A percentile compares a stretch with the other conserved stretches of the same genome.
These are phyloP conservation scores for Lamprologus lemairii DNA, from an alignment of 2,113 vertebrate genomes.

Conservation along the genomic window DNA sequence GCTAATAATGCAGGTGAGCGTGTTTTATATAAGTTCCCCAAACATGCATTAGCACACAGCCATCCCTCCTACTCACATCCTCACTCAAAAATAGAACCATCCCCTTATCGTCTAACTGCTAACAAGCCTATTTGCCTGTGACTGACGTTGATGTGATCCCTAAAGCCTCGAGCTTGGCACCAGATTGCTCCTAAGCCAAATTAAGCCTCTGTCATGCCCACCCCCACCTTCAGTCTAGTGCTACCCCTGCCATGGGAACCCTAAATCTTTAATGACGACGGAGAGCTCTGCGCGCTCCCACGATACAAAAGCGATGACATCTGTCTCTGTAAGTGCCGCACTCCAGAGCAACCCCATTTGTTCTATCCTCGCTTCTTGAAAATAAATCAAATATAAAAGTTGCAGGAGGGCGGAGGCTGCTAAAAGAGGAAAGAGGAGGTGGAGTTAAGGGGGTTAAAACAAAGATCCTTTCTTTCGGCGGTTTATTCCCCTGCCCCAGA, in stretches of 20 bases:
- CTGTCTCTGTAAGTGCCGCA: constrained; percentile 68
- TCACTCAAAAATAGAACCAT: constrained; percentile 60
- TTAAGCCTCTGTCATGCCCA: constrained; percentile 70
- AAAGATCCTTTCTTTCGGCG: constrained; percentile 59
- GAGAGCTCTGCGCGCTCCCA: constrained; percentile 56
- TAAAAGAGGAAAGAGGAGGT: constrained; percentile 40
- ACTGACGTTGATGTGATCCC: constrained; percentile 70
- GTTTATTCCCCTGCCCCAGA: constrained; percentile 39
- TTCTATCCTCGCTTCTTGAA: constrained; percentile 63
- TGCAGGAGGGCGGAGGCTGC: constrained; percentile 25
- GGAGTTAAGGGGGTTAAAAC: constrained; percentile 52
- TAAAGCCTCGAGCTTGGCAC: constrained; percentile 67
- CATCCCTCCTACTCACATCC: constrained; percentile 20
- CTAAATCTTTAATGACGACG: constrained; percentile 75
- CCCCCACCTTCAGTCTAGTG: constrained; percentile 53
- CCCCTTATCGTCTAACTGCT: constrained; percentile 61
- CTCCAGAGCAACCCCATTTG: constrained; percentile 67
- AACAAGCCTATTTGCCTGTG: constrained; percentile 69
- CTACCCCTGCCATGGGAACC: constrained; percentile 69
- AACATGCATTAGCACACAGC: not conserved
- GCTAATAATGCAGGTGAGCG: constrained; percentile 10
- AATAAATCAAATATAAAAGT: constrained; percentile 71
- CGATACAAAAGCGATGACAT: constrained; percentile 75
- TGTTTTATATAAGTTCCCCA: constrained; percentile 16
- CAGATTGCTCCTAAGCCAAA: constrained; percentile 67